Evolutionary conservation across 2,113 vertebrate species (phyloP).

Genomic region (Anhinga rufa): DNA sequence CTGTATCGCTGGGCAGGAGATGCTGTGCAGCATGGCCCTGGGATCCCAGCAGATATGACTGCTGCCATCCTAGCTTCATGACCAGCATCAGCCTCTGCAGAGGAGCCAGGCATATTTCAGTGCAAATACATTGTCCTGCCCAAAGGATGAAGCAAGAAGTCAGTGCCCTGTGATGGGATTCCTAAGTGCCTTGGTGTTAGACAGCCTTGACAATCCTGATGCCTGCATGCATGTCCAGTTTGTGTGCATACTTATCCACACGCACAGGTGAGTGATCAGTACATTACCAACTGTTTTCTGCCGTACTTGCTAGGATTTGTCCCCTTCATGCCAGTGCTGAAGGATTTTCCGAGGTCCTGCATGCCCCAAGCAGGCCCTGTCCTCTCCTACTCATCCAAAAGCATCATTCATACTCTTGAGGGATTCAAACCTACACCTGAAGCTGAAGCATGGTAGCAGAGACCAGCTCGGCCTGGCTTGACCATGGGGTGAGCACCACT

Average conservation of each 20-base stretch:
- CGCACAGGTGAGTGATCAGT: not conserved
- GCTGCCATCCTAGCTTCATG: not conserved
- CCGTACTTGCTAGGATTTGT: not conserved
- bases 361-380: not conserved
- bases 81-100: not conserved
- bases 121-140: not conserved
- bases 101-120: not conserved
- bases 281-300: not conserved
- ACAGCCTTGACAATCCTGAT: not conserved
- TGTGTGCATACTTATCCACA: not conserved
- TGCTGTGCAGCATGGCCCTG: not conserved
- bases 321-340: not conserved
- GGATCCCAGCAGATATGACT: not conserved
- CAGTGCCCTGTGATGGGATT: not conserved
- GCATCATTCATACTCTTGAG: not conserved
- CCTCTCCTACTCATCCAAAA: not conserved
- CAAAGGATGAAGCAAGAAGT: not conserved
- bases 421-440: not conserved
- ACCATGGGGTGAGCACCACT: fast-evolving
- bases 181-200: not conserved
- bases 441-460: not conserved
- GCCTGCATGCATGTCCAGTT: not conserved
- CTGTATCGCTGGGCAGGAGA: not conserved
- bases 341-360: not conserved
- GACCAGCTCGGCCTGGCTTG: not conserved